Evolutionary conservation across 1,140 invertebrate genomes (phyloP).

Genomic region (Lamellibrachia luymesi): DNA sequence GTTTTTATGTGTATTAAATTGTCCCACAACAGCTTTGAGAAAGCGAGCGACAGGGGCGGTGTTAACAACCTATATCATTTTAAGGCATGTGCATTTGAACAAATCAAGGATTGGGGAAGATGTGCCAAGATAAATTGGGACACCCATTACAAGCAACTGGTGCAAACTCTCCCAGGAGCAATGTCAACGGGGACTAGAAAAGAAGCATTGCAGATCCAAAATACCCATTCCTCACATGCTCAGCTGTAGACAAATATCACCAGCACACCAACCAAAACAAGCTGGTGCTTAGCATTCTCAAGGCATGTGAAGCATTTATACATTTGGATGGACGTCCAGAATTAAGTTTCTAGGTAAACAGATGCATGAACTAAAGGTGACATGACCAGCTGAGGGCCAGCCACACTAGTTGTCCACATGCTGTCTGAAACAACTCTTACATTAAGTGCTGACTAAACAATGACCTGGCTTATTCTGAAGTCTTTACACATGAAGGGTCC

Average conservation of each 20-base stretch:
- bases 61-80: too few species aligned
- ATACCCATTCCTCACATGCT: neutral
- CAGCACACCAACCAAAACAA: neutral
- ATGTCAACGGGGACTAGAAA: neutral
- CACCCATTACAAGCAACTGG: neutral
- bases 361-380: neutral
- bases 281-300: neutral
- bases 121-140: neutral
- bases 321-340: neutral
- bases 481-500: too few species aligned
- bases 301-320: neutral
- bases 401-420: neutral
- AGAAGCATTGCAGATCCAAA: neutral
- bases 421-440: neutral
- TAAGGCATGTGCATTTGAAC: neutral
- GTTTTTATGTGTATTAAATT: neutral
- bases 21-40: neutral
- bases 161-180: neutral
- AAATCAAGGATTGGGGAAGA: neutral
- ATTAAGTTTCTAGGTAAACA: neutral
- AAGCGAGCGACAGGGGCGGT: too few species aligned
- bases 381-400: neutral
- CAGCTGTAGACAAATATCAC: neutral
- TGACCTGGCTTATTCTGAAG: neutral
- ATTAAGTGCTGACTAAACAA: neutral